These are phyloP conservation scores for Oxyscelio sp. DNA, from an alignment of 2,888 invertebrate species.

Conservation along the genomic window DNA sequence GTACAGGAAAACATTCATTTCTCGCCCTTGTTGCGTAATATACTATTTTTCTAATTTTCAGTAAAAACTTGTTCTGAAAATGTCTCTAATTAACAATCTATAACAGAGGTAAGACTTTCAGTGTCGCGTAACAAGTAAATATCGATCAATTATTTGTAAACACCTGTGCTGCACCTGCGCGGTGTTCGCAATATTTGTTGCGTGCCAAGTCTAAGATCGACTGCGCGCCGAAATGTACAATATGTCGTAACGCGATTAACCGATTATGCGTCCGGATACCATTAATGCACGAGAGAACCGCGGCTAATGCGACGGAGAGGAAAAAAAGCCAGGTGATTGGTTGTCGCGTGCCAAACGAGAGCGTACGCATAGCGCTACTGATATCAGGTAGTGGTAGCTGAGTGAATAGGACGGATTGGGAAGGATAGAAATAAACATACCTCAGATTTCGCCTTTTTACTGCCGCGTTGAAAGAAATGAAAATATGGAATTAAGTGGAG, in stretches of 20 bases:
- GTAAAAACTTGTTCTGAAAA: too few species aligned
- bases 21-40: too few species aligned
- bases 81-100: too few species aligned
- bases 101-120: too few species aligned
- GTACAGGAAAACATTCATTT: too few species aligned
- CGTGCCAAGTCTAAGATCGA: conserved; percentile 43
- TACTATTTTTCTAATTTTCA: too few species aligned
- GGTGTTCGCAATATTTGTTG: conserved; percentile 51
- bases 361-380: conserved; percentile 53
- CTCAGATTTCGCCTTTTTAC: background rate
- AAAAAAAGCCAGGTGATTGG: conserved; percentile 80
- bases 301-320: conserved; percentile 30
- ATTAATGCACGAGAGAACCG: conserved; percentile 44
- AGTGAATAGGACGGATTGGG: conserved; percentile 40
- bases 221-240: conserved; percentile 57
- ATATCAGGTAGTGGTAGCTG: conserved; percentile 25
- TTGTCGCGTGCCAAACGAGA: conserved; percentile 76
- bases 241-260: conserved; percentile 67
- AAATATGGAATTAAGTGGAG: conserved; percentile 35
- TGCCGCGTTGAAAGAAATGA: conserved; percentile 20
- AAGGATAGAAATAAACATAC: conserved; percentile 18
- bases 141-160: conserved; percentile 60
- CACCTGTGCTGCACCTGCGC: conserved; percentile 66
- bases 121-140: conserved; percentile 52
- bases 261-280: conserved; percentile 74